Percentiles rank a stretch among this genome's conserved stretches.
These are phyloP conservation scores for Trisateles emortualis DNA, from an alignment of 2,888 invertebrate species.

Conservation along the genomic window DNA sequence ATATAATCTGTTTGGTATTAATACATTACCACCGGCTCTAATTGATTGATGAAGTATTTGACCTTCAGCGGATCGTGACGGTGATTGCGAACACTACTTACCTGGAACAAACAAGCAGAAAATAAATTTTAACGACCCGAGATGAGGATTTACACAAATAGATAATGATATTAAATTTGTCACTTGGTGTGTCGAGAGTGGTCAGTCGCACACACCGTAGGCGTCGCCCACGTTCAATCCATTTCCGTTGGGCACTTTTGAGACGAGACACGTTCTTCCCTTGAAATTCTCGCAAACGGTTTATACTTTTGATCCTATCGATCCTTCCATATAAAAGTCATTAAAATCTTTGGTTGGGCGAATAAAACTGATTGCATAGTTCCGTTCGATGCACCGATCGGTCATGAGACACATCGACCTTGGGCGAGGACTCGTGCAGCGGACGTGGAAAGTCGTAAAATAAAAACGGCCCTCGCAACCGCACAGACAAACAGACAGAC, in stretches of 20 bases:
- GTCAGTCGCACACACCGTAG: constrained; percentile 72
- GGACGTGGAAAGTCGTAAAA: constrained; percentile 83
- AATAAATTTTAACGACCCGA: constrained; percentile 52
- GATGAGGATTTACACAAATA: constrained; percentile 64
- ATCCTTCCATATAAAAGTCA: constrained; percentile 10
- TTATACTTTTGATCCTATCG: constrained; percentile 48
- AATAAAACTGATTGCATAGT: constrained; percentile 38
- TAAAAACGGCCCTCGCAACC: constrained; percentile 74
- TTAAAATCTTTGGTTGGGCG: neutral
- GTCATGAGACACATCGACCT: constrained; percentile 73
- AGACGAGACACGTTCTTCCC: constrained; percentile 65
- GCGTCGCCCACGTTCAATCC: constrained; percentile 78
- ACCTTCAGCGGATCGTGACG: constrained; percentile 50
- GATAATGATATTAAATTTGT: constrained; percentile 73
- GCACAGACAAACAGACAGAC: constrained; percentile 77
- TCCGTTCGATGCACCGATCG: constrained; percentile 57
- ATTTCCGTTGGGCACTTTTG: constrained; percentile 72
- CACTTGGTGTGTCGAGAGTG: constrained; percentile 66
- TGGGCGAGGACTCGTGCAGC: constrained; percentile 73
- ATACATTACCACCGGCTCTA: constrained; percentile 27
- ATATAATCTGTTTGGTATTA: constrained; percentile 14
- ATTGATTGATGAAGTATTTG: constrained; percentile 45
- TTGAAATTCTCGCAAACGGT: constrained; percentile 50
- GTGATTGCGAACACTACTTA: constrained; percentile 55
- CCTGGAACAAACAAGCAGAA: constrained; percentile 64